These are phyloP conservation scores for Tachina lurida DNA, from an alignment of 2,888 invertebrate species.

Conservation along the genomic window DNA sequence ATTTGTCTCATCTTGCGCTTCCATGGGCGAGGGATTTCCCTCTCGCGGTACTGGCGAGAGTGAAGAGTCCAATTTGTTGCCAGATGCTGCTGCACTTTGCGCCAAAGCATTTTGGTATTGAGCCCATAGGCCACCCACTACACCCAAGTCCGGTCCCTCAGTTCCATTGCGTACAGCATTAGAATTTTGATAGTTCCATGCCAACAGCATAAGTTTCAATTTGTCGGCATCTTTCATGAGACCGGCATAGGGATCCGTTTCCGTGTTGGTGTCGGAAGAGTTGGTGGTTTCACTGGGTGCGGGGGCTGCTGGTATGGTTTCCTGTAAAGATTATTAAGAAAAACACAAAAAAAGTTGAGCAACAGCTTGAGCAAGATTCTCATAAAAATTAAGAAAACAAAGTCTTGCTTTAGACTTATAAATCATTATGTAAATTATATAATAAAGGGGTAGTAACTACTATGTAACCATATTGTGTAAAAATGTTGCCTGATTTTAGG, in stretches of 20 bases:
- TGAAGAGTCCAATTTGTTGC: slow-evolving; percentile 81
- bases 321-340: slow-evolving; percentile 73
- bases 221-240: slow-evolving; percentile 92
- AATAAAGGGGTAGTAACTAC: too few species aligned
- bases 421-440: too few species aligned
- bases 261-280: slow-evolving; percentile 75
- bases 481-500: slow-evolving; percentile 7
- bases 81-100: slow-evolving; percentile 85
- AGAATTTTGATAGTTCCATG: slow-evolving; percentile 94
- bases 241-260: slow-evolving; percentile 81
- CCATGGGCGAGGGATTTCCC: slow-evolving; percentile 85
- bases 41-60: slow-evolving; percentile 83
- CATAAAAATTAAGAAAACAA: too few species aligned
- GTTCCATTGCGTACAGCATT: slow-evolving; percentile 86
- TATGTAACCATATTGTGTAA: too few species aligned
- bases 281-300: slow-evolving; percentile 77
- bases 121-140: slow-evolving; percentile 92
- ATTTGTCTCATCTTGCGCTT: slow-evolving; percentile 91
- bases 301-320: slow-evolving; percentile 80
- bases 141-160: slow-evolving; percentile 82
- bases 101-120: slow-evolving; percentile 92
- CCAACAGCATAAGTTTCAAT: slow-evolving; percentile 93
- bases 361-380: neutral
- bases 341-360: neutral
- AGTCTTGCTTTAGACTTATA: too few species aligned